Percentiles rank a stretch among this genome's conserved stretches.
phyloP scores from a whole-genome alignment of 2,797 vertebrate species.

The Clarias pachynema region DNA sequence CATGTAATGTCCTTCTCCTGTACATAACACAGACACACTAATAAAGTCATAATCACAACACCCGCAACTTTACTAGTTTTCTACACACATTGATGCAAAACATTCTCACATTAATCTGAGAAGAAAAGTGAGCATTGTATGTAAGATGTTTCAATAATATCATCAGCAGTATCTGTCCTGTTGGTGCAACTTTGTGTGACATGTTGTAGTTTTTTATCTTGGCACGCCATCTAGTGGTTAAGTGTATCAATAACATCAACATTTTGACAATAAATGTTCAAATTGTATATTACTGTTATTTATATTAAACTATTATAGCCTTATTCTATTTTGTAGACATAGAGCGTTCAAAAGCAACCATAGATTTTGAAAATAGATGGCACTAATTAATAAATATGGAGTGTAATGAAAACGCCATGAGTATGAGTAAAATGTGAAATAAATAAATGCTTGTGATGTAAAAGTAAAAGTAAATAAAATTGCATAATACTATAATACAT shows the following conservation, averaged over 20 bases:
- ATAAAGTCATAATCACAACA: background rate
- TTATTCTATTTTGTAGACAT: background rate
- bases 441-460: background rate
- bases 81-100: background rate
- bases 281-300: background rate
- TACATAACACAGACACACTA: background rate
- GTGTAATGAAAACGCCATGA: background rate
- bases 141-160: background rate
- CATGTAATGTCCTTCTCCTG: background rate
- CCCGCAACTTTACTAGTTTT: background rate
- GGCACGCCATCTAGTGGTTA: background rate
- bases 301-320: background rate
- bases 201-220: background rate
- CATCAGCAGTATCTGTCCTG: background rate
- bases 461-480: background rate
- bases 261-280: background rate
- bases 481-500: background rate
- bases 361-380: background rate
- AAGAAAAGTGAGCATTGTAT: background rate
- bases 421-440: background rate
- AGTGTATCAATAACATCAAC: background rate
- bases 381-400: background rate
- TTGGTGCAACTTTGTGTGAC: background rate
- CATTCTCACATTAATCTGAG: background rate
- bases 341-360: background rate